These are phyloP conservation scores for Anoplophora glabripennis DNA, from an alignment of 1,140 invertebrate genomes.

Conservation along the genomic window DNA sequence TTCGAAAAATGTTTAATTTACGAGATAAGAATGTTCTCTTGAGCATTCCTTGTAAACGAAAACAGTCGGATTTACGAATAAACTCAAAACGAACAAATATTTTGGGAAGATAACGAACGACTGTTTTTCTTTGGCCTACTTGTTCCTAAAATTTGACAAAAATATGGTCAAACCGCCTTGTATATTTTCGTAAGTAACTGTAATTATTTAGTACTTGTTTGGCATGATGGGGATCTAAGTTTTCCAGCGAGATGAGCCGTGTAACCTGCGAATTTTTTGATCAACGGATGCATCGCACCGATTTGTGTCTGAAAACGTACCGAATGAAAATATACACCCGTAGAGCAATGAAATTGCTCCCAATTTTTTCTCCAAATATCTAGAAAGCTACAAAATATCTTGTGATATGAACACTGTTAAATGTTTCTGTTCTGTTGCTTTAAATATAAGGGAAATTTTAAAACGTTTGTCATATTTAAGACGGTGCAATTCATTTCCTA, in stretches of 20 bases:
- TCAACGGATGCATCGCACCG: neutral
- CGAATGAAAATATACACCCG: constrained; percentile 22
- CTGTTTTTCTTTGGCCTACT: no score
- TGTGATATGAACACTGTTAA: constrained; percentile 32
- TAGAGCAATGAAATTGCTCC: neutral
- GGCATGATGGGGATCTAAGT: constrained; percentile 11
- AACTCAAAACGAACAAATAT: no score
- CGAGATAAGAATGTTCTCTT: no score
- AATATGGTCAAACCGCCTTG: no score
- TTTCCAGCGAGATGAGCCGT: neutral
- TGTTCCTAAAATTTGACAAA: no score
- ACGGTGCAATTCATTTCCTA: neutral
- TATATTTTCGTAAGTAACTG: constrained; percentile 9
- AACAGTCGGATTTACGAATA: no score
- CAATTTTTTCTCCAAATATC: constrained; percentile 5
- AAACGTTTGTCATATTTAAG: constrained; percentile 2
- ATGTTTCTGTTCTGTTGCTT: constrained; percentile 27
- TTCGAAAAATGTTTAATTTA: no score
- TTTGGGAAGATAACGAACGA: no score
- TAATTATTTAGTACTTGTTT: constrained; percentile 21
- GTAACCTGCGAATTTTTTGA: neutral
- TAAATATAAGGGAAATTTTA: constrained; percentile 1
- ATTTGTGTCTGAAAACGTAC: neutral
- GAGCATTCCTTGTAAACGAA: no score
- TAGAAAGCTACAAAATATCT: constrained; percentile 27